Evolutionary conservation across 2,113 vertebrate species (phyloP).

Genomic region (Xyrauchen texanus): DNA sequence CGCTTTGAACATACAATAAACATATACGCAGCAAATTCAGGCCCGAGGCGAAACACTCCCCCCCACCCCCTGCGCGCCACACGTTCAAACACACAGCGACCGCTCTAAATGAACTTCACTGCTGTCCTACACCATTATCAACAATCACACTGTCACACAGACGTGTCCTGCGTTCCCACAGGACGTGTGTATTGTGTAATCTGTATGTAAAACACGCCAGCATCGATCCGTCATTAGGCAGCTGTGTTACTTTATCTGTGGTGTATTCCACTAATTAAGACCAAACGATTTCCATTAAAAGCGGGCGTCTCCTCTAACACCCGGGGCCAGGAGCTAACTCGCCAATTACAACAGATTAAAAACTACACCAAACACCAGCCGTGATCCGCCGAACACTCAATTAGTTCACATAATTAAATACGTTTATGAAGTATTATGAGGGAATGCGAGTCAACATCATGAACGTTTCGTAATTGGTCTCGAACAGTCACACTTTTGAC

Average conservation of each 20-base stretch:
- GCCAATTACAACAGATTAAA: conserved; percentile 43
- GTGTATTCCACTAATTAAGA: conserved; percentile 60
- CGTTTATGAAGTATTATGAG: not conserved
- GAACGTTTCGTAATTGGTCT: too few relatives aligned
- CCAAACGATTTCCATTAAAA: conserved; percentile 63
- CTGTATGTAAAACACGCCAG: not conserved
- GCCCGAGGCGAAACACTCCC: too few relatives aligned
- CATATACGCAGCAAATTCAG: too few relatives aligned
- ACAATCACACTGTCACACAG: not conserved
- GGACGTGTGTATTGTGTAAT: too few relatives aligned
- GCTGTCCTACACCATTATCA: not conserved
- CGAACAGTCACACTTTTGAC: too few relatives aligned
- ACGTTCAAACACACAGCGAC: too few relatives aligned
- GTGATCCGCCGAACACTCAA: not conserved
- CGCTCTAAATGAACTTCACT: not conserved
- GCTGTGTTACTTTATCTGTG: conserved; percentile 51
- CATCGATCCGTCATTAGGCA: conserved; percentile 50
- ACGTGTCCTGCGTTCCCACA: not conserved
- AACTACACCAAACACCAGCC: not conserved
- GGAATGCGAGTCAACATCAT: not conserved
- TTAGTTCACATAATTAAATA: not conserved
- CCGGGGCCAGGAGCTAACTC: conserved; percentile 45
- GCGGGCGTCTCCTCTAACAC: conserved; percentile 46
- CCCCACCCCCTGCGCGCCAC: too few relatives aligned
- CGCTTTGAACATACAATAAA: too few relatives aligned